Conservation (phyloP, 2,797 vertebrate genomes). For the Uromys caudimaculatus region DNA sequence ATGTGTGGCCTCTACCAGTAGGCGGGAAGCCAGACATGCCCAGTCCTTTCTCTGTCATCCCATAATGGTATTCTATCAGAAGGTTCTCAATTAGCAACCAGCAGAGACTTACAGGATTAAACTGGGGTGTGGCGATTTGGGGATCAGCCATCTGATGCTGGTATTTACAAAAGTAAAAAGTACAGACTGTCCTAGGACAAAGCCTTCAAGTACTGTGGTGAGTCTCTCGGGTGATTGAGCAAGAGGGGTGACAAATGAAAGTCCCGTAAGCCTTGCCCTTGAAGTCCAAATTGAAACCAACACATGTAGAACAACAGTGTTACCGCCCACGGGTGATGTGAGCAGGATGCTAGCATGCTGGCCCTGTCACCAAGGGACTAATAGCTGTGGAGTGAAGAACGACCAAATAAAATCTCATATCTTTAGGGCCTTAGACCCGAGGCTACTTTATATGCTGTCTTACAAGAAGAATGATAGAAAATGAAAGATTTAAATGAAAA, state of each 20-base stretch:
- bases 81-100: constrained; percentile 31
- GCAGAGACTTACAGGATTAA: constrained; percentile 25
- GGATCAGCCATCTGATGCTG: constrained; percentile 22
- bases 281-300: constrained; percentile 24
- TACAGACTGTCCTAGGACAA: constrained; percentile 64
- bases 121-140: constrained; percentile 64
- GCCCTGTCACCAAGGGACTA: not conserved
- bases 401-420: not conserved
- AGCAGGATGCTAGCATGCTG: not conserved
- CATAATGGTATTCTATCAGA: not conserved
- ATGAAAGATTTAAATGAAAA: not conserved
- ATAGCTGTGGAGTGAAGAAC: not conserved
- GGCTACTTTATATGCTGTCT: constrained; percentile 6
- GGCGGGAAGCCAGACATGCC: not conserved
- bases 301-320: constrained; percentile 18
- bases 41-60: constrained; percentile 10
- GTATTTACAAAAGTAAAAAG: constrained; percentile 65
- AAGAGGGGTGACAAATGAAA: constrained; percentile 65
- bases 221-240: constrained; percentile 63
- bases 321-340: not conserved
- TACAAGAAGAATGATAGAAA: constrained; percentile 47
- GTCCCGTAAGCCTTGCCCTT: not conserved
- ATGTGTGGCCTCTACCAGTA: not conserved
- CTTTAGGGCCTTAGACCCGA: not conserved
- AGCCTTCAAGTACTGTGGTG: not conserved